Conservation (phyloP, 1,140 invertebrate genomes). For the Drosophila repletoides region DNA sequence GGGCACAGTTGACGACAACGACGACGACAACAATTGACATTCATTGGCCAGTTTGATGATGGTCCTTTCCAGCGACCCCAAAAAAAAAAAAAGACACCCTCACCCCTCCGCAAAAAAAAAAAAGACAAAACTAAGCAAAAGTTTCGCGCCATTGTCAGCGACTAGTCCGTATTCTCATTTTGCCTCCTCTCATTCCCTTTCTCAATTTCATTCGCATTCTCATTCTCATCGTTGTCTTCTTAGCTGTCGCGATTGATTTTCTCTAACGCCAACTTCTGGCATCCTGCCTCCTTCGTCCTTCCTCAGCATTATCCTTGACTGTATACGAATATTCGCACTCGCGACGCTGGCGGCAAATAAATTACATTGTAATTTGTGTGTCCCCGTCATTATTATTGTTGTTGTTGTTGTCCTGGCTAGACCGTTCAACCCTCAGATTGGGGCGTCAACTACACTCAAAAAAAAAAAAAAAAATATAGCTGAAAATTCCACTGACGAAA, state of each 20-base stretch:
- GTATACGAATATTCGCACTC: conserved; percentile 8
- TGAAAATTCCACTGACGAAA: too few species aligned
- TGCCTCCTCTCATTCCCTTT: not conserved
- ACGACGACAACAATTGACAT: conserved; percentile 73
- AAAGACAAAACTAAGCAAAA: too few species aligned
- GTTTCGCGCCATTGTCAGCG: conserved; percentile 26
- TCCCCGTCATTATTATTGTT: conserved; percentile 42
- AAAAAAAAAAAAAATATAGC: too few species aligned
- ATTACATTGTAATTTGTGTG: conserved; percentile 81
- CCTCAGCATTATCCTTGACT: conserved; percentile 7
- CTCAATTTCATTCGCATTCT: conserved; percentile 27
- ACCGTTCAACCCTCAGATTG: conserved; percentile 59
- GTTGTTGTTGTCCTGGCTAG: conserved; percentile 47
- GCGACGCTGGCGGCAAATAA: conserved; percentile 70
- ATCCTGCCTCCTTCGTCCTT: not conserved
- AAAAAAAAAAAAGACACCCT: not conserved
- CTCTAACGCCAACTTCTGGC: conserved; percentile 48
- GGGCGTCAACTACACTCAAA: conserved; percentile 17
- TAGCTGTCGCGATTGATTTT: conserved; percentile 71
- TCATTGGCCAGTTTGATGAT: conserved; percentile 77
- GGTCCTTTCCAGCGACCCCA: conserved; percentile 21
- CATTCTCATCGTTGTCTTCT: conserved; percentile 53
- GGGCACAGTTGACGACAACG: conserved; percentile 37
- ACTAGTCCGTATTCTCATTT: conserved; percentile 8
- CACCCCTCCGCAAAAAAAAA: not conserved